Percentiles rank a stretch among this genome's conserved stretches.
Conservation (phyloP, 2,888 invertebrate genomes). For the Clunio marinus region DNA sequence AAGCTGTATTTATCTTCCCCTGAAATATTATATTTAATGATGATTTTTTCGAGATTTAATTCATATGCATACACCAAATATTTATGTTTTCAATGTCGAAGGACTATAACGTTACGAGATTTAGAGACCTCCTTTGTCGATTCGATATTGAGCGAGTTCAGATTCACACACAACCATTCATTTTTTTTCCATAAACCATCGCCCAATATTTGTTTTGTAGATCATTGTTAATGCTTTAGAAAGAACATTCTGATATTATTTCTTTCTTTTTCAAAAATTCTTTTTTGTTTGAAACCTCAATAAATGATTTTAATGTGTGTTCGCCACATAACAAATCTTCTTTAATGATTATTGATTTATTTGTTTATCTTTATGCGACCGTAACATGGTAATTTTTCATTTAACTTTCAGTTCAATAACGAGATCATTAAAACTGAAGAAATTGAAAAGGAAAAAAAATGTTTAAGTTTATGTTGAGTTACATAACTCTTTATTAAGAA, state of each 20-base stretch:
- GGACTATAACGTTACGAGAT: not conserved
- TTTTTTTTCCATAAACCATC: no score
- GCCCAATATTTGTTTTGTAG: not conserved
- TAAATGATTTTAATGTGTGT: not conserved
- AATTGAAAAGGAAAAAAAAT: no score
- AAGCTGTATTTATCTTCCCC: constrained; percentile 24
- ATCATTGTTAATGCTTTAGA: constrained; percentile 1
- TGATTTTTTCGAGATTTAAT: not conserved
- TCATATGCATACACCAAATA: not conserved
- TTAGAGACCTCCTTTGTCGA: not conserved
- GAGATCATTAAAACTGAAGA: no score
- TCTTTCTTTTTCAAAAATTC: not conserved
- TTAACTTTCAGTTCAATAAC: not conserved
- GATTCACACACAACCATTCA: no score
- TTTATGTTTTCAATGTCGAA: constrained; percentile 7
- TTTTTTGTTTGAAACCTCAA: not conserved
- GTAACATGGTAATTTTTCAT: constrained; percentile 34
- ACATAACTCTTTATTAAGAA: constrained; percentile 6
- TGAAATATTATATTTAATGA: not conserved
- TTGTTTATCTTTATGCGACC: constrained; percentile 23
- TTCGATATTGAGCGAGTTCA: not conserved
- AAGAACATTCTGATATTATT: not conserved
- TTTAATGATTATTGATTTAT: constrained; percentile 38
- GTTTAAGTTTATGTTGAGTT: not conserved
- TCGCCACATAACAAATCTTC: constrained; percentile 36